Evolutionary conservation across 2,113 vertebrate species (phyloP).

Genomic region (Phyllostomus hastatus): DNA sequence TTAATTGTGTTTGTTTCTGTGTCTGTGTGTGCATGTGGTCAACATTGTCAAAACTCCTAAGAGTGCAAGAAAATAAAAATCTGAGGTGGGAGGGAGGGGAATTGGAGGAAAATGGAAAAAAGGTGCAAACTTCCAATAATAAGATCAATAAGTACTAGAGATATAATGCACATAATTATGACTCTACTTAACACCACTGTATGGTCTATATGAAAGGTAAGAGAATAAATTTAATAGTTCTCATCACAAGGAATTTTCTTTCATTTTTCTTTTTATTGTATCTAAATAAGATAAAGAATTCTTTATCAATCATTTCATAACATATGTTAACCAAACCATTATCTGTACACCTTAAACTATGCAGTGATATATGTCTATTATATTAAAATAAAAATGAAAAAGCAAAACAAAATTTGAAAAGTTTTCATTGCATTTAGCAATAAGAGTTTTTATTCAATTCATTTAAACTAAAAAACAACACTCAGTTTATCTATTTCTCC

Average conservation of each 20-base stretch:
- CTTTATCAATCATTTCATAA: not conserved
- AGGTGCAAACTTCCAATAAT: not conserved
- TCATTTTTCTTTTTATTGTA: not conserved
- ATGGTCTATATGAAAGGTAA: not conserved
- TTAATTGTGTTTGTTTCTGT: not conserved
- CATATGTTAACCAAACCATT: not conserved
- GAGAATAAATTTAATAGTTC: not conserved
- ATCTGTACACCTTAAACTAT: not conserved
- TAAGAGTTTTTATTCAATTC: not conserved
- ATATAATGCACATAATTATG: not conserved
- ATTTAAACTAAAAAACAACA: not conserved
- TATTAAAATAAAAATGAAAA: not conserved
- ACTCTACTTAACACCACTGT: not conserved
- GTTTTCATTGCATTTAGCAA: not conserved
- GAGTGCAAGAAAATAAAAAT: not conserved
- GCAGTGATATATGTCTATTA: not conserved
- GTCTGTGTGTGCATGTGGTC: not conserved
- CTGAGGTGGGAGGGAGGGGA: not conserved
- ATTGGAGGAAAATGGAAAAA: not conserved
- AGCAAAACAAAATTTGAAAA: not conserved
- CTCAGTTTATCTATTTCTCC: not conserved
- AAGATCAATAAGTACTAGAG: not conserved
- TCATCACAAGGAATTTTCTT: not conserved
- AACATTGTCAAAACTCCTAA: not conserved
- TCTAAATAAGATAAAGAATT: not conserved